These are phyloP conservation scores for Podiceps cristatus DNA, from an alignment of 2,113 vertebrate species.

Conservation along the genomic window DNA sequence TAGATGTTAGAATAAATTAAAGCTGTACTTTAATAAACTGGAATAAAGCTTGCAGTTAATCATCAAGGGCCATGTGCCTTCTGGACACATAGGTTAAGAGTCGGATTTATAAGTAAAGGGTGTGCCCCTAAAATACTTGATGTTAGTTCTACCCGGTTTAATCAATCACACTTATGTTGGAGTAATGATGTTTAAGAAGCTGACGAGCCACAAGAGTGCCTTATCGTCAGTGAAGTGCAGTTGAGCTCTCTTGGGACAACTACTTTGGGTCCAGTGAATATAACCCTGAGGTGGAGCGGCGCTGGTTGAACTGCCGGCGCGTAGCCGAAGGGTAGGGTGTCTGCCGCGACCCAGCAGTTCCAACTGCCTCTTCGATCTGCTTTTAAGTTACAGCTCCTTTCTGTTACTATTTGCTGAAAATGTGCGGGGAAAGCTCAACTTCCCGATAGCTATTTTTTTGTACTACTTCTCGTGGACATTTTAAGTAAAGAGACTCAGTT, in stretches of 20 bases:
- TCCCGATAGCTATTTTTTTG: neutral
- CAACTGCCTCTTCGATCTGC: neutral
- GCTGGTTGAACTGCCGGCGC: neutral
- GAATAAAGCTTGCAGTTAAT: constrained; percentile 45
- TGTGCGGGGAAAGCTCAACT: neutral
- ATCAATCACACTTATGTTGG: neutral
- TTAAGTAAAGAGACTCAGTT: neutral
- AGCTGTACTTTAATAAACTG: constrained; percentile 31
- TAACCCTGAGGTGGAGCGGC: neutral
- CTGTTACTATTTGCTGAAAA: neutral
- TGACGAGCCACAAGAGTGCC: neutral
- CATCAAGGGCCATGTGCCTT: neutral
- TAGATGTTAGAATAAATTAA: constrained; percentile 45
- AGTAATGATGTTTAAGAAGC: neutral
- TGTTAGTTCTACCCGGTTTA: neutral
- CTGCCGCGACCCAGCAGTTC: neutral
- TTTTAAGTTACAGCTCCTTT: neutral
- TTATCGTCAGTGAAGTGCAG: neutral
- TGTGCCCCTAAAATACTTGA: neutral
- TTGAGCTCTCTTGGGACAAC: neutral
- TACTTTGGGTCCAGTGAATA: neutral
- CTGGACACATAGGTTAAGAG: constrained; percentile 22
- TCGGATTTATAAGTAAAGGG: constrained; percentile 26
- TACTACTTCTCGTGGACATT: neutral
- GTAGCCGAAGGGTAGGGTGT: neutral